Evolutionary conservation across 2,797 vertebrate species (phyloP), one percentile per base, ranked within the genome.

Genomic region (Orestias chungarensis): DNA sequence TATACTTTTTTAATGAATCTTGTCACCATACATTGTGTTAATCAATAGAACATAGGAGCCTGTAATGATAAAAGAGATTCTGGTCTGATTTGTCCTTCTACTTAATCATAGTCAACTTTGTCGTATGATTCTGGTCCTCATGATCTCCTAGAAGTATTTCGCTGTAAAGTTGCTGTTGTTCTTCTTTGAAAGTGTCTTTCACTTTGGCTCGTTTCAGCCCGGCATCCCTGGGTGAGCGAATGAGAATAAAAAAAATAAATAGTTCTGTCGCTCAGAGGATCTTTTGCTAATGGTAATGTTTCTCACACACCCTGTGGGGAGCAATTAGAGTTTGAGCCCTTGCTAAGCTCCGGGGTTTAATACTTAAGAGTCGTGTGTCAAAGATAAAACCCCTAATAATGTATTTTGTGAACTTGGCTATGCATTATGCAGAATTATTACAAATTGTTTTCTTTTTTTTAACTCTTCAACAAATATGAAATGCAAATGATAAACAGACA

Each of bases 91-190:
- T 77, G 62, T 72, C 15, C 18, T 46, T 49, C 31, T 12, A 25
- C 54, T 65, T 43, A 59, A 47, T 74, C 52, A 70, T 44, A 18
- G 7, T 31, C 31, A 17, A 3, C 46, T 66, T 76, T 20, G 12
- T 72, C 49, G 0, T 6, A 3, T 70, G 55, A 5, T 33, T 44
- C 64, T 42, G 87, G 81, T 96, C 94, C 54, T 95, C 91, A 0
- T 94, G 94, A 82, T 96, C 94, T 47, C 96, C 95, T 2, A 96
- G 94, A 40, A 97, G 93, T 90, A 96, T 95, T 88, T 95, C 95
- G 91, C 96, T 97, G 91, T 98, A 98, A 38, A 96, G 93, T 80
- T 96, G 96, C 93, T 97, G 97, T 71, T 97, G 96, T 82, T 96
- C 96, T 76, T 97, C 96, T 79, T 96, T 97, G 82, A 96, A 97